Evolutionary conservation across 2,113 vertebrate genomes (phyloP).

Genomic region (Hylia prasina): DNA sequence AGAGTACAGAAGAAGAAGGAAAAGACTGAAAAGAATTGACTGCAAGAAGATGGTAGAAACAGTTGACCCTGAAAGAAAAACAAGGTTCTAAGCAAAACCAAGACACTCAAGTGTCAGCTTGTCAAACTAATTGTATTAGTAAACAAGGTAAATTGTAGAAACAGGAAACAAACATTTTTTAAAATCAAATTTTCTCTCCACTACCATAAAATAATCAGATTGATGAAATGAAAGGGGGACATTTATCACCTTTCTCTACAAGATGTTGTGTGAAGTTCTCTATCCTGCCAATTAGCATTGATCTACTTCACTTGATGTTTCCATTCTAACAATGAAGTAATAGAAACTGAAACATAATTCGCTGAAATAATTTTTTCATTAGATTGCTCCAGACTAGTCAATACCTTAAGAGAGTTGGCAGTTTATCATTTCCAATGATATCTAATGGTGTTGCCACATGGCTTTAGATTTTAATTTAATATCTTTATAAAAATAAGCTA

Average conservation of each 20-base stretch:
- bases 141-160: background rate
- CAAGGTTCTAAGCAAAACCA: background rate
- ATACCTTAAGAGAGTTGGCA: background rate
- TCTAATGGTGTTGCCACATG: background rate
- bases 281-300: background rate
- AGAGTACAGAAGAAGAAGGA: background rate
- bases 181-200: background rate
- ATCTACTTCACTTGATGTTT: background rate
- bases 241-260: background rate
- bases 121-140: background rate
- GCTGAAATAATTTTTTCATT: constrained; percentile 13
- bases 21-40: background rate
- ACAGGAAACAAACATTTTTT: background rate
- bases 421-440: background rate
- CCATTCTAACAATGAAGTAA: background rate
- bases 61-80: background rate
- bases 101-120: background rate
- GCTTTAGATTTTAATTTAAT: background rate
- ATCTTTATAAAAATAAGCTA: background rate
- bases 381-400: background rate
- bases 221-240: background rate
- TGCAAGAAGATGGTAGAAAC: background rate
- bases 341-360: background rate
- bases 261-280: background rate
- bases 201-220: background rate